These are phyloP conservation scores for Rutpela maculata DNA, from an alignment of 2,888 invertebrate species.

Conservation along the genomic window DNA sequence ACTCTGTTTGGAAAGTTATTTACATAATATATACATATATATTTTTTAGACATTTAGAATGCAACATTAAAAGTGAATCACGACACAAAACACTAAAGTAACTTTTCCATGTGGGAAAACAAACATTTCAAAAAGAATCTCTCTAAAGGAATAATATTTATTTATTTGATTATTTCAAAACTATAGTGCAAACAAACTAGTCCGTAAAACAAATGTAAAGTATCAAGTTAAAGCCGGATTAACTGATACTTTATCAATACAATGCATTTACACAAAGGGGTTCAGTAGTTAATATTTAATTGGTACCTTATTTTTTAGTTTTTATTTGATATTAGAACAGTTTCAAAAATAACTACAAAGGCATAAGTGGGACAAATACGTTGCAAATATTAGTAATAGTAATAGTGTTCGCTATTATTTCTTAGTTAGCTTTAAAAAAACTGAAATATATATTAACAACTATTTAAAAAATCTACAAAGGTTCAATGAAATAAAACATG, in stretches of 20 bases:
- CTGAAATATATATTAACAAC: no score
- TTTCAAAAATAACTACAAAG: no score
- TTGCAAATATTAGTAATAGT: no score
- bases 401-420: no score
- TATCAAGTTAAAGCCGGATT: neutral
- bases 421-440: no score
- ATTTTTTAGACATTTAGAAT: neutral
- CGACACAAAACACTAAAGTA: neutral
- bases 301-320: no score
- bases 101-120: conserved; percentile 12
- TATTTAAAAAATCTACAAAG: no score
- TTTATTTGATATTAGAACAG: no score
- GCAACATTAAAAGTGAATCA: neutral
- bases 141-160: neutral
- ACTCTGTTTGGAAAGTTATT: no score
- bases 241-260: neutral
- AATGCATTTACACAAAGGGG: neutral
- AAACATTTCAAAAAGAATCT: conserved; percentile 10
- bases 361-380: no score
- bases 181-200: neutral
- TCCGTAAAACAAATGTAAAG: neutral
- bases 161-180: conserved; percentile 9
- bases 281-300: neutral
- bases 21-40: no score
- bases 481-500: no score